Base-by-base conservation (phyloP, 2,113 vertebrate genomes). In the Bubo blakistoni region DNA sequence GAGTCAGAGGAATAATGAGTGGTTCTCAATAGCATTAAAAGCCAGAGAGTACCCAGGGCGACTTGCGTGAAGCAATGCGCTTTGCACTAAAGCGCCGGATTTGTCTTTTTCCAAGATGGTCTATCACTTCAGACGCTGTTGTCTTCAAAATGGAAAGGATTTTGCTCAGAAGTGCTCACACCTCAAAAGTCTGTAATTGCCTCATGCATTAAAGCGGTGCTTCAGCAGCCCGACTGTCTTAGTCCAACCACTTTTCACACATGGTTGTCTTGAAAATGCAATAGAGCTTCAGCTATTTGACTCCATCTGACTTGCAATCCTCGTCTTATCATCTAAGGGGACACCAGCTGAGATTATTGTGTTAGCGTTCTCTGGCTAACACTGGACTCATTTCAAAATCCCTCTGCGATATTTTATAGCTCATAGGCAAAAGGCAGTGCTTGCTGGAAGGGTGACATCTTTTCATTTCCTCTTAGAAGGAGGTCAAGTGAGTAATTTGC, bases 131-230 rank as follows among this genome's bases (percentile, higher is more conserved):
- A 91, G 76, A 90, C 12, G 10, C 76, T 2, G 10, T 42, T 57
- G 63, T 86, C 89, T 93, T 91, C 34, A 18, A 4, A 94, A 94
- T 32, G 91, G 71, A 91, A 57, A 77, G 89, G 76, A 62, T 97
- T 97, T 96, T 13, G 1, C 92, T 95, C 72, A 42, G 61, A 96
- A 96, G 87, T 11, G 52, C 92, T 96, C 84, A 16, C 71, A 63
- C 86, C 93, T 94, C 16, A 0, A 77, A 88, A 95, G 74, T 74
- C 80, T 55, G 20, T 94, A 94, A 96, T 94, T 90, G 89, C 82
- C 92, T 94, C 89, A 69, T 36, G 34, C 82, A 77, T 97, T 90
- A 94, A 94, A 97, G 91, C 49, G 7, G 29, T 2, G 52, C 91
- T 93, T 70, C 86, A 44, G 76, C 66, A 79, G 73, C 55, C 89